phyloP scores from a whole-genome alignment of 2,113 vertebrate species.

The Typhlomys cinereus region DNA sequence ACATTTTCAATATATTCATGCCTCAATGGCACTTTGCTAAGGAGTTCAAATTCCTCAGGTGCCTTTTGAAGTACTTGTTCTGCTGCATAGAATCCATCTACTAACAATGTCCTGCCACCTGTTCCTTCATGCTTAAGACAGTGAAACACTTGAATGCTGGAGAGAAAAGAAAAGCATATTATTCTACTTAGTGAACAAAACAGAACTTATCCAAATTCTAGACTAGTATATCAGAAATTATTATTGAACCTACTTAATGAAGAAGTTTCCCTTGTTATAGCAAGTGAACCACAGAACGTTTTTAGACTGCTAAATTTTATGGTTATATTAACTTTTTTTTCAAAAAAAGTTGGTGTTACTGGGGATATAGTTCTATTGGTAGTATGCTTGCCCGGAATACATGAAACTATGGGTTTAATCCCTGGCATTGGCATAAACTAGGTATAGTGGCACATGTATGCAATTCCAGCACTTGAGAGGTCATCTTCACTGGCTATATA shows the following conservation, averaged over 20 bases:
- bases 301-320: constrained; percentile 8
- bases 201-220: constrained; percentile 24
- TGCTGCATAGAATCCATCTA: constrained; percentile 94
- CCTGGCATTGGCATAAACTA: background rate
- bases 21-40: constrained; percentile 89
- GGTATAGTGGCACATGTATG: background rate
- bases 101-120: constrained; percentile 92
- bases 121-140: constrained; percentile 95
- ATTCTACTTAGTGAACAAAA: constrained; percentile 31
- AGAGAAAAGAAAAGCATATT: background rate
- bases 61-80: constrained; percentile 86
- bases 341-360: background rate
- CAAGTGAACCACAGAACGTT: background rate
- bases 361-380: background rate
- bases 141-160: constrained; percentile 96
- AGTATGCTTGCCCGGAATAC: background rate
- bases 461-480: background rate
- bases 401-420: background rate
- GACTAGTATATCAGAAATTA: constrained; percentile 22
- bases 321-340: background rate
- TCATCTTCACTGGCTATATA: background rate
- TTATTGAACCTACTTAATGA: constrained; percentile 5
- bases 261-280: background rate
- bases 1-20: constrained; percentile 93
- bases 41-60: constrained; percentile 90